A percentile compares a stretch with the other conserved stretches of the same genome.
phyloP scores from a whole-genome alignment of 1,140 invertebrate species.

The Drosophila sucinea region DNA sequence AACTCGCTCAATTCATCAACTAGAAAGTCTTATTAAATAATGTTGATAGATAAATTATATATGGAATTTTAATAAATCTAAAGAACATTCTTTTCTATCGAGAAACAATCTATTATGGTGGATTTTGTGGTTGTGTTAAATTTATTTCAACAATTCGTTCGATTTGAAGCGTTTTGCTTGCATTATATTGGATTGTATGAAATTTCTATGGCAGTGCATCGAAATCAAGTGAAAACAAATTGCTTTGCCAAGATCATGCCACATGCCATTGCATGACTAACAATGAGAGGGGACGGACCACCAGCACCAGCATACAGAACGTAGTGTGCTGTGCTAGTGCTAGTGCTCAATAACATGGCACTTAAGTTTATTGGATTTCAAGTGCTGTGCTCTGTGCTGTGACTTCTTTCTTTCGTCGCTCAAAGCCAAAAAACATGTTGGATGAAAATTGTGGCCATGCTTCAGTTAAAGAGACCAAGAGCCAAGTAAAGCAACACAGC shows the following conservation, averaged over 20 bases:
- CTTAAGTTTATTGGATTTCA: slow-evolving; percentile 76
- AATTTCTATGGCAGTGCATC: not conserved
- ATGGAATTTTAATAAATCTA: too few relatives aligned
- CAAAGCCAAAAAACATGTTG: slow-evolving; percentile 38
- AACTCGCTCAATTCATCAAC: too few relatives aligned
- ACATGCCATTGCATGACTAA: not conserved
- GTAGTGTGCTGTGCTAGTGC: not conserved
- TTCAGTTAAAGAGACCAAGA: slow-evolving; percentile 42
- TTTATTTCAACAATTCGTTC: too few relatives aligned
- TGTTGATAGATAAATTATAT: too few relatives aligned
- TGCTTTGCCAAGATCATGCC: slow-evolving; percentile 7
- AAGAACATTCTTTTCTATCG: too few relatives aligned
- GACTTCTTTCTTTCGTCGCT: slow-evolving; percentile 19
- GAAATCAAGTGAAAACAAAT: not conserved
- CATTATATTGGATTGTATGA: not conserved
- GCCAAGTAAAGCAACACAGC: slow-evolving; percentile 31
- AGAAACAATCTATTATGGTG: too few relatives aligned
- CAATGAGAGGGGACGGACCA: not conserved
- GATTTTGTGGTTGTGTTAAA: too few relatives aligned
- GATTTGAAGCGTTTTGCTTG: not conserved
- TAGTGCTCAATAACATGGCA: slow-evolving; percentile 26
- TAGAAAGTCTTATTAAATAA: too few relatives aligned
- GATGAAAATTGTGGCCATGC: slow-evolving; percentile 48
- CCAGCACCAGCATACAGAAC: not conserved
- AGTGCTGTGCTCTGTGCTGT: slow-evolving; percentile 37